A percentile compares a stretch with the other conserved stretches of the same genome.
phyloP scores from a whole-genome alignment of 1,140 invertebrate species.

The Listronotus bonariensis region DNA sequence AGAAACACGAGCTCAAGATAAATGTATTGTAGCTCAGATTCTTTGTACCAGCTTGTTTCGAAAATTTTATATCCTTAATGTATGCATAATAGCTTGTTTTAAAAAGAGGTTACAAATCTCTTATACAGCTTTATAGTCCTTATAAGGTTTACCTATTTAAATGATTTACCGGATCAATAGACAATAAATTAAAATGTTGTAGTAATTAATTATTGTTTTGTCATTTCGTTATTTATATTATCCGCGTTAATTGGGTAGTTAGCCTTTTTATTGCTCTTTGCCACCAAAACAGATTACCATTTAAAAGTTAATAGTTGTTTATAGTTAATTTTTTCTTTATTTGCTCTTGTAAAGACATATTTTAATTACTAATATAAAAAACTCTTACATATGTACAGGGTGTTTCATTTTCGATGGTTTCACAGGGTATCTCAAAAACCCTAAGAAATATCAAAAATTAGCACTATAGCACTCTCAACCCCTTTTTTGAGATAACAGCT shows the following conservation, averaged over 20 bases:
- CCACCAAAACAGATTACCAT: too few species aligned
- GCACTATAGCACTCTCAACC: too few species aligned
- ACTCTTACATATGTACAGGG: too few species aligned
- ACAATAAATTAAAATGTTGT: conserved; percentile 12
- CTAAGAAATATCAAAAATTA: too few species aligned
- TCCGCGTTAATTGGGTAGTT: conserved; percentile 13
- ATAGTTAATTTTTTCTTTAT: too few species aligned
- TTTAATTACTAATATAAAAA: too few species aligned
- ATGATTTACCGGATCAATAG: conserved; percentile 21
- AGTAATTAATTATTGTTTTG: conserved; percentile 19
- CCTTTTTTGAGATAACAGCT: too few species aligned
- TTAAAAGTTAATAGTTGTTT: too few species aligned
- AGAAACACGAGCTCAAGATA: conserved; percentile 34
- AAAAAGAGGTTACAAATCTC: conserved; percentile 33
- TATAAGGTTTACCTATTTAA: conserved; percentile 18
- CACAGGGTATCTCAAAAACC: too few species aligned
- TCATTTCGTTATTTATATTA: conserved; percentile 20
- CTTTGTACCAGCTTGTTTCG: conserved; percentile 33
- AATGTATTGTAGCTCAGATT: conserved; percentile 22
- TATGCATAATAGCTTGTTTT: conserved; percentile 34
- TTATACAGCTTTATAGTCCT: conserved; percentile 27
- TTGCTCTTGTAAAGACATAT: too few species aligned
- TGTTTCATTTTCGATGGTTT: too few species aligned
- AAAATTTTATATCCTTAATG: conserved; percentile 33
- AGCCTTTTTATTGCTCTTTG: too few species aligned